Evolutionary conservation across 2,113 vertebrate genomes (phyloP).

Genomic region (Nanorana parkeri): DNA sequence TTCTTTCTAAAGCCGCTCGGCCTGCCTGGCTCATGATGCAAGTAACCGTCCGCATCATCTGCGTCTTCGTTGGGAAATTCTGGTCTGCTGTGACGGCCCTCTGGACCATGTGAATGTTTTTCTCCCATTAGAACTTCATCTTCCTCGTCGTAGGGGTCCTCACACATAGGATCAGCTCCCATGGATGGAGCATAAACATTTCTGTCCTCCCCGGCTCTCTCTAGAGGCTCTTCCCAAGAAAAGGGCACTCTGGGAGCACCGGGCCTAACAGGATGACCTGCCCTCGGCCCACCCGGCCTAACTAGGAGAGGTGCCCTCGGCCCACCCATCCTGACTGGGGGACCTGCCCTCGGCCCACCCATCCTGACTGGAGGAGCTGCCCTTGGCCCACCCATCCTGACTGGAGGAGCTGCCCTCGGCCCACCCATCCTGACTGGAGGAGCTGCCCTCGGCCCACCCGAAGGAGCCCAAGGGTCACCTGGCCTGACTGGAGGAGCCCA

Average conservation of each 20-base stretch:
- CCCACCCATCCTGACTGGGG: neutral
- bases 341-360: neutral
- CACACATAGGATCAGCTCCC: neutral
- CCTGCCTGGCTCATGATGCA: slow-evolving; percentile 65
- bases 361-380: no score
- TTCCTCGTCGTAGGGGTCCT: neutral
- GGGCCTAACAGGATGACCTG: neutral
- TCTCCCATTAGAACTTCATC: neutral
- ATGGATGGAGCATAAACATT: neutral
- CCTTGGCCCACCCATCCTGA: neutral
- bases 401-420: neutral
- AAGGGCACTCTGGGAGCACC: neutral
- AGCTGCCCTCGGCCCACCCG: neutral
- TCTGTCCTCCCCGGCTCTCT: neutral
- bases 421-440: neutral
- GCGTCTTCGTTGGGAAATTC: slow-evolving; percentile 62
- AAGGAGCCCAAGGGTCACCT: neutral
- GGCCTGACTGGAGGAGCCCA: neutral
- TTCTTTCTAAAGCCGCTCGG: slow-evolving; percentile 31
- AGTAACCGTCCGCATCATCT: slow-evolving; percentile 60
- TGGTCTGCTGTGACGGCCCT: neutral
- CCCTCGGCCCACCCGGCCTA: neutral
- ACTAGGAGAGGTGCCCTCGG: no score
- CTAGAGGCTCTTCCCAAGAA: neutral
- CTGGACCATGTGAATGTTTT: neutral